phyloP scores from a whole-genome alignment of 1,140 invertebrate species.

The Eurosta solidaginis region DNA sequence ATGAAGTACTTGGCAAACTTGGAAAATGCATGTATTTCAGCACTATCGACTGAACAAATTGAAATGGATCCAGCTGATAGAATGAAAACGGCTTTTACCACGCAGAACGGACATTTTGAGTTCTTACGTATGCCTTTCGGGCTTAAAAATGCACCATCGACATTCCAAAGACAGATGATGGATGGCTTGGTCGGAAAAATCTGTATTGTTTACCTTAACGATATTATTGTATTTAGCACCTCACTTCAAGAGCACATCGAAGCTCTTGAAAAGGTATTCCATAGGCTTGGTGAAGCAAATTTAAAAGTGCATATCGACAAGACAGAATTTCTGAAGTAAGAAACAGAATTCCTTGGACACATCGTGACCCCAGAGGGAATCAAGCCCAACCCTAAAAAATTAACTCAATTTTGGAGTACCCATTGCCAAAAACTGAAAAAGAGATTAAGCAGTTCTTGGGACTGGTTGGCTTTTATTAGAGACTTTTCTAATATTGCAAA shows the following conservation, averaged over 20 bases:
- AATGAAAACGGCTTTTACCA: no score
- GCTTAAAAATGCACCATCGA: no score
- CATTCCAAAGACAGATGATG: no score
- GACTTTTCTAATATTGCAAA: constrained; percentile 30
- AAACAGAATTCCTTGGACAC: constrained; percentile 27
- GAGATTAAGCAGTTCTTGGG: constrained; percentile 30
- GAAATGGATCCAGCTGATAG: no score
- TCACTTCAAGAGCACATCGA: constrained; percentile 9
- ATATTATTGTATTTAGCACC: neutral
- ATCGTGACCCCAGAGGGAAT: constrained; percentile 3
- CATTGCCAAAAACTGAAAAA: neutral
- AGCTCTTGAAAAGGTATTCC: neutral
- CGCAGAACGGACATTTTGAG: neutral
- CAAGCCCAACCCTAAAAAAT: constrained; percentile 30
- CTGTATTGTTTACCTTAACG: neutral
- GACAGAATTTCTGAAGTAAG: neutral
- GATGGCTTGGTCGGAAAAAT: no score
- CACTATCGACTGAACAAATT: no score
- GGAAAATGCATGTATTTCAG: no score
- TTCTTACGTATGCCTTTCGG: no score
- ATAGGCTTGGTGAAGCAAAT: neutral
- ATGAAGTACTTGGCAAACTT: no score
- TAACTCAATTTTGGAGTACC: constrained; percentile 11
- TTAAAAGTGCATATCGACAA: constrained; percentile 1
- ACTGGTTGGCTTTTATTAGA: constrained; percentile 23